Evolutionary conservation across 1,140 invertebrate species (phyloP).

Genomic region (Coboldia fuscipes): DNA sequence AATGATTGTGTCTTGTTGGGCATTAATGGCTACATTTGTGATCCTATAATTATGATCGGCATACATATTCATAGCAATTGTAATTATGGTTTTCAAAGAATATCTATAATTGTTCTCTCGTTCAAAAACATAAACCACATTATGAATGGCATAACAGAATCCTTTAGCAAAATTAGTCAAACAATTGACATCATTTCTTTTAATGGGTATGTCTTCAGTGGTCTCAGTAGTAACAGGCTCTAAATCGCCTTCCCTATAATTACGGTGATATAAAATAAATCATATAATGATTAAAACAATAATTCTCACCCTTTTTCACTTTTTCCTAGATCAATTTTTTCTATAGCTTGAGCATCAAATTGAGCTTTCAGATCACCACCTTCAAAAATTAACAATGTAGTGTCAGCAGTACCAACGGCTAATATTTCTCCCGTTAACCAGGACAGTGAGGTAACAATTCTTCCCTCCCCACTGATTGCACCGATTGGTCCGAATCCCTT

Average conservation of each 20-base stretch:
- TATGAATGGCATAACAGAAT: slow-evolving; percentile 31
- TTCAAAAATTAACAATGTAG: slow-evolving; percentile 48
- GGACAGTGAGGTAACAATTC: slow-evolving; percentile 35
- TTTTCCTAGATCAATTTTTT: slow-evolving; percentile 22
- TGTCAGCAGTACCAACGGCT: slow-evolving; percentile 42
- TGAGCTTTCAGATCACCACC: slow-evolving; percentile 45
- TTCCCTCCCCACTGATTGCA: slow-evolving; percentile 46
- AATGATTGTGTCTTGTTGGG: slow-evolving; percentile 26
- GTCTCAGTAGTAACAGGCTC: slow-evolving; percentile 1
- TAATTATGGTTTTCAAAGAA: slow-evolving; percentile 27
- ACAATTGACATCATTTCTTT: slow-evolving; percentile 21
- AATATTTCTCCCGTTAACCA: slow-evolving; percentile 46
- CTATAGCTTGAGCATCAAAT: slow-evolving; percentile 26
- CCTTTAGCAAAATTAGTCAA: slow-evolving; percentile 29
- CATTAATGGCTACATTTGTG: slow-evolving; percentile 25
- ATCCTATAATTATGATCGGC: slow-evolving; percentile 21
- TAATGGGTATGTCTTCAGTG: too few relatives aligned
- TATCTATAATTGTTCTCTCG: slow-evolving; percentile 21
- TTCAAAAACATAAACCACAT: slow-evolving; percentile 34
- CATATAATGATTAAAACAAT: too few relatives aligned
- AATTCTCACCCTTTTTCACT: slow-evolving; percentile 10
- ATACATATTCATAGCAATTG: slow-evolving; percentile 23
- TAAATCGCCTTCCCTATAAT: too few relatives aligned
- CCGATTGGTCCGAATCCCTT: slow-evolving; percentile 48
- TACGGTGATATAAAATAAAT: too few relatives aligned